These are phyloP conservation scores for Tringa solitaria DNA, from an alignment of 2,113 vertebrate species.

Conservation along the genomic window DNA sequence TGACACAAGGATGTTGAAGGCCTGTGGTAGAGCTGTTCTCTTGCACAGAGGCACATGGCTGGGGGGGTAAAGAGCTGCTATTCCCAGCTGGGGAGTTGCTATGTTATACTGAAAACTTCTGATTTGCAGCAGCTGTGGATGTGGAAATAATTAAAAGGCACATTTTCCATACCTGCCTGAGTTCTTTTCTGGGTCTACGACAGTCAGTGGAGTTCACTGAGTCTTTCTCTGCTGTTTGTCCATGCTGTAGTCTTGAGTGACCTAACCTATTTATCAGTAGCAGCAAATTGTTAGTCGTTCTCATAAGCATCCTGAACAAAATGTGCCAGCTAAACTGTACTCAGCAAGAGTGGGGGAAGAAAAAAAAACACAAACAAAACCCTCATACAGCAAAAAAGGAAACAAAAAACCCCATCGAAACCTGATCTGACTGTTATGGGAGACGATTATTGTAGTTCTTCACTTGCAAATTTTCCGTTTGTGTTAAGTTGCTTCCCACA, in stretches of 20 bases:
- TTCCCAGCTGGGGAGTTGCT: not conserved
- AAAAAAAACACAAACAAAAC: not conserved
- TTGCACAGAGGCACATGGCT: not conserved
- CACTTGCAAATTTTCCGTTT: conserved; percentile 68
- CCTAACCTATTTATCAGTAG: not conserved
- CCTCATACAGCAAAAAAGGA: not conserved
- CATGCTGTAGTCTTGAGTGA: not conserved
- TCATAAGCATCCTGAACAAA: conserved; percentile 3
- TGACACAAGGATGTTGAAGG: not conserved
- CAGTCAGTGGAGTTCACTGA: not conserved
- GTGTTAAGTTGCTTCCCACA: conserved; percentile 59
- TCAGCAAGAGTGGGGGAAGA: not conserved
- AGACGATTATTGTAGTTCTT: conserved; percentile 53
- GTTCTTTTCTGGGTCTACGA: not conserved
- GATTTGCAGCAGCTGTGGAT: not conserved
- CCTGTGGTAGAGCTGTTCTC: not conserved
- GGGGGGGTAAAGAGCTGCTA: not conserved
- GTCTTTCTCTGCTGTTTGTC: not conserved
- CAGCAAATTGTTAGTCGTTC: not conserved
- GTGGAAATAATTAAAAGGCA: not conserved
- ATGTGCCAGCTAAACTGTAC: conserved; percentile 21
- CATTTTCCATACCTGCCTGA: not conserved
- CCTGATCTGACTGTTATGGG: conserved; percentile 53
- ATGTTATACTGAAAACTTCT: not conserved
- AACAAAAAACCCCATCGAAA: not conserved